These are phyloP conservation scores for Phenacoccus solenopsis DNA, from an alignment of 1,140 invertebrate genomes.

Conservation along the genomic window DNA sequence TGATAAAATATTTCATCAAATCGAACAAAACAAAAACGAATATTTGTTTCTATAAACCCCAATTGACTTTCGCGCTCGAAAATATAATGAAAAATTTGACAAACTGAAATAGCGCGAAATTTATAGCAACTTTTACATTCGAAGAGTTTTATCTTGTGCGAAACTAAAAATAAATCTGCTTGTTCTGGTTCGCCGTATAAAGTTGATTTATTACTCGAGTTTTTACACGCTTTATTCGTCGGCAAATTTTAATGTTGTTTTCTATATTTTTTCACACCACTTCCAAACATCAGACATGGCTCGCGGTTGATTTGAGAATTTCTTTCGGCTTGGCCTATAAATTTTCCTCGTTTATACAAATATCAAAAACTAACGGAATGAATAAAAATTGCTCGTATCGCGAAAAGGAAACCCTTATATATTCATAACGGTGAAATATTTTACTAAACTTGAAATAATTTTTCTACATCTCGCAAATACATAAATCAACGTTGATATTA, in stretches of 20 bases:
- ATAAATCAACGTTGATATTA: no score
- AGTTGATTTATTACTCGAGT: neutral
- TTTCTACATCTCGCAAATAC: neutral
- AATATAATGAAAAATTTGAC: neutral
- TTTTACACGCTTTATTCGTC: neutral
- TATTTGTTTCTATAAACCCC: no score
- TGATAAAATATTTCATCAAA: no score
- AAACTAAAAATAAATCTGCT: conserved; percentile 3
- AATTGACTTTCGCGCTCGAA: no score
- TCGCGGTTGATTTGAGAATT: neutral
- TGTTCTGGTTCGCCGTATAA: neutral
- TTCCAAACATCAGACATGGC: neutral
- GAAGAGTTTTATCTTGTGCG: neutral
- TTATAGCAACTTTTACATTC: neutral
- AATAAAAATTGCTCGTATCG: neutral
- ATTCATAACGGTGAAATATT: neutral
- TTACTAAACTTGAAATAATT: neutral
- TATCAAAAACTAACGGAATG: neutral
- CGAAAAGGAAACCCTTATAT: no score
- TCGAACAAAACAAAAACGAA: no score
- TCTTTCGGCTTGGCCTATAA: neutral
- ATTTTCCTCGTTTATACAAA: neutral
- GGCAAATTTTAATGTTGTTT: neutral
- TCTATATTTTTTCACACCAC: conserved; percentile 1
- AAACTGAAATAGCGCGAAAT: neutral